Evolutionary conservation across 2,888 invertebrate species (phyloP).

Genomic region (Apamea anceps): DNA sequence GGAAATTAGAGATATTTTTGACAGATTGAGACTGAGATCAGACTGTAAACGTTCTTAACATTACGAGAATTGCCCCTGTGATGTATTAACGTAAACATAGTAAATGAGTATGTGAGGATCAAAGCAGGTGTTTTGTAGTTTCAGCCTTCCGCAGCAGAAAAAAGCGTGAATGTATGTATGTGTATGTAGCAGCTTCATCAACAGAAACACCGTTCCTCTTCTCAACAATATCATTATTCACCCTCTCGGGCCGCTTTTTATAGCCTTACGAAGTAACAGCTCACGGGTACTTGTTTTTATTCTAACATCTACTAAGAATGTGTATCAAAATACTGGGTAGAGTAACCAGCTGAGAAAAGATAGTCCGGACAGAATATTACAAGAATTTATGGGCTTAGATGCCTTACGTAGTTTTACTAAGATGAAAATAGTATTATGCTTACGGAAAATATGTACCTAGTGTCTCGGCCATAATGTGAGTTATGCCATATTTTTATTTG

Average conservation of each 20-base stretch:
- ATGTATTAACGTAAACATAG: too few relatives aligned
- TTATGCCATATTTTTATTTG: constrained; percentile 1
- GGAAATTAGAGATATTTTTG: too few relatives aligned
- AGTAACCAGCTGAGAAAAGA: constrained; percentile 23
- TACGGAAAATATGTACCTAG: constrained; percentile 2
- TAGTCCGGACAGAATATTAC: constrained; percentile 34
- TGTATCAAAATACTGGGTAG: constrained; percentile 44
- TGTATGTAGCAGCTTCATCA: not conserved
- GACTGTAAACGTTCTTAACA: too few relatives aligned
- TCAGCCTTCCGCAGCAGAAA: too few relatives aligned
- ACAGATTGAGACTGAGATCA: too few relatives aligned
- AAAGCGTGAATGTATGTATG: not conserved
- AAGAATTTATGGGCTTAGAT: constrained; percentile 44
- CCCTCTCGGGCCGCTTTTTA: not conserved
- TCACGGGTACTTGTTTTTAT: constrained; percentile 33
- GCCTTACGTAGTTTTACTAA: constrained; percentile 28
- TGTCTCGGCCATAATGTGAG: constrained; percentile 4
- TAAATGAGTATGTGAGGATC: too few relatives aligned
- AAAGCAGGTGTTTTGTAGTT: too few relatives aligned
- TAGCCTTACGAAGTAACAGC: not conserved
- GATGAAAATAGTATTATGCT: constrained; percentile 44
- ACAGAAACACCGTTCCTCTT: constrained; percentile 1
- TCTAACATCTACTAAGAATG: constrained; percentile 20
- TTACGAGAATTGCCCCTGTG: too few relatives aligned
- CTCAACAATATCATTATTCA: constrained; percentile 14